Conservation (phyloP, 2,888 invertebrate genomes). For the Antheraea yamamai region DNA sequence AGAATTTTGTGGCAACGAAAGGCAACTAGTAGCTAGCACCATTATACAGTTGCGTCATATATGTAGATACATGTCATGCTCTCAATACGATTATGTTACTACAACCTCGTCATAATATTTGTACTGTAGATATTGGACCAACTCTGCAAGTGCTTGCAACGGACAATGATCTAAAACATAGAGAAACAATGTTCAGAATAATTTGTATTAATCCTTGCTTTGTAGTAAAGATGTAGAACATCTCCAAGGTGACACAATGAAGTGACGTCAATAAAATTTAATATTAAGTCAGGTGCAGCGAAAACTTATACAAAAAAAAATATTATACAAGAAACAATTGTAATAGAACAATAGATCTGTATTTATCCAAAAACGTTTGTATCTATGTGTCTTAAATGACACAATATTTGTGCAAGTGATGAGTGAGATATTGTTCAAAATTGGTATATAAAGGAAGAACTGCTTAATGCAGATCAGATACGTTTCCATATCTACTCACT, state of each 20-base stretch:
- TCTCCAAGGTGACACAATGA: not conserved
- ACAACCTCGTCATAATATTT: too few relatives aligned
- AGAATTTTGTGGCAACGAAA: too few relatives aligned
- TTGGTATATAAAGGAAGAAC: not conserved
- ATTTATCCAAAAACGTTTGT: not conserved
- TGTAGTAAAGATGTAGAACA: not conserved
- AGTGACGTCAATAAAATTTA: not conserved
- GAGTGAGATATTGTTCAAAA: not conserved
- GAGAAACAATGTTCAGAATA: too few relatives aligned
- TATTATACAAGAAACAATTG: too few relatives aligned
- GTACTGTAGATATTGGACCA: too few relatives aligned
- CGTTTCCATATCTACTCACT: not conserved
- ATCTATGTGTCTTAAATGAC: not conserved
- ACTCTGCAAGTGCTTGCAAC: too few relatives aligned
- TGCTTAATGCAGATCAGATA: not conserved
- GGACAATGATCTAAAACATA: too few relatives aligned
- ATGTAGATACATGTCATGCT: too few relatives aligned
- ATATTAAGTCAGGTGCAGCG: not conserved
- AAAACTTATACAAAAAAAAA: not conserved
- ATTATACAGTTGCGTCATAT: too few relatives aligned
- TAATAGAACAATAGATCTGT: too few relatives aligned
- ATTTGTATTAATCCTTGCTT: not conserved
- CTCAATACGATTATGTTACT: too few relatives aligned
- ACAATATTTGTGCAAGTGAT: not conserved
- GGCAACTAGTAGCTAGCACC: too few relatives aligned